These are phyloP conservation scores for Andrena flavipes DNA, from an alignment of 2,888 invertebrate species.

Conservation along the genomic window DNA sequence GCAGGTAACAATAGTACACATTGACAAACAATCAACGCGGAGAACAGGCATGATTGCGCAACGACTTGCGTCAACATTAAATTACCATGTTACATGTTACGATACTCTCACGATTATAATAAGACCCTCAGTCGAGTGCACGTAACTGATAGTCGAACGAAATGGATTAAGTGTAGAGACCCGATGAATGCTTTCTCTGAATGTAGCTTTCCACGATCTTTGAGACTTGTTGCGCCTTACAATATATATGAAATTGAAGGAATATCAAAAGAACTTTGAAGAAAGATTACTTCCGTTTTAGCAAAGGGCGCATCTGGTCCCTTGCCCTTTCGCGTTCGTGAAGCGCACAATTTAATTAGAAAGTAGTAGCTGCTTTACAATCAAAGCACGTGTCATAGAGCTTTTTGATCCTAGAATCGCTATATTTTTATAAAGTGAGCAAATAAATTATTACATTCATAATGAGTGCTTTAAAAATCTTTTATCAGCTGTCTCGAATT, in stretches of 20 bases:
- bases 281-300: not conserved
- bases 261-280: constrained; percentile 9
- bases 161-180: not conserved
- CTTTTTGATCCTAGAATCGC: not conserved
- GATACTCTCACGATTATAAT: not conserved
- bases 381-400: too few relatives aligned
- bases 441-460: too few relatives aligned
- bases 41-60: not conserved
- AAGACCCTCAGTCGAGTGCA: not conserved
- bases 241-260: not conserved
- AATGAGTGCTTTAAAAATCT: too few relatives aligned
- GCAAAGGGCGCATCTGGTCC: not conserved
- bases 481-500: too few relatives aligned
- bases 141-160: not conserved
- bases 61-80: not conserved
- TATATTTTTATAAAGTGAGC: too few relatives aligned
- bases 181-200: not conserved
- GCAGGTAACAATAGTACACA: not conserved
- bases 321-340: not conserved
- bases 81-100: not conserved
- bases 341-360: constrained; percentile 16
- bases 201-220: not conserved
- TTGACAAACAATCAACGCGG: not conserved
- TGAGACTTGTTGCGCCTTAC: not conserved
- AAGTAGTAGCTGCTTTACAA: not conserved